phyloP scores from a whole-genome alignment of 2,113 vertebrate species.

The Coryphaenoides rupestris region DNA sequence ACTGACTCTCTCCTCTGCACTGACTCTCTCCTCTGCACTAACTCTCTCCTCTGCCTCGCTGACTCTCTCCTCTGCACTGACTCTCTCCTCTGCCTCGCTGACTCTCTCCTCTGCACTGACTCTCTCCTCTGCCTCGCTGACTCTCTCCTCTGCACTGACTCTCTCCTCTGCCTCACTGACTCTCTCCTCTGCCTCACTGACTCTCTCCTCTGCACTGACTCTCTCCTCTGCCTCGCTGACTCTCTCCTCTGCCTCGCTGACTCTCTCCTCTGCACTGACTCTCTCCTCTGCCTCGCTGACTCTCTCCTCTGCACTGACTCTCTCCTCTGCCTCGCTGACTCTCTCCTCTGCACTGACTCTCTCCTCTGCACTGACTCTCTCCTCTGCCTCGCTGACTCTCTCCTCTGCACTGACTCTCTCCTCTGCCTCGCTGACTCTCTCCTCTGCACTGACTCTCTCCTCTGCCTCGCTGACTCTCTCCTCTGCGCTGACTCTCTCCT shows the following conservation, averaged over 20 bases:
- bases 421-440: no score
- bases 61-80: no score
- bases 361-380: no score
- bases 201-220: constrained; percentile 1
- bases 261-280: no score
- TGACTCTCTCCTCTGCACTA: no score
- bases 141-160: constrained; percentile 18
- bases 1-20: no score
- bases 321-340: background rate
- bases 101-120: no score
- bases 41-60: no score
- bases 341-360: no score
- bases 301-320: constrained; percentile 20
- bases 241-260: background rate
- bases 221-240: constrained; percentile 20
- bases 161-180: background rate
- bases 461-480: constrained; percentile 14
- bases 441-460: no score
- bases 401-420: constrained; percentile 16
- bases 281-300: constrained; percentile 8
- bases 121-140: background rate
- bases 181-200: no score
- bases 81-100: no score
- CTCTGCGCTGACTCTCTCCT: constrained; percentile 15
- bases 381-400: constrained; percentile 12